Evolutionary conservation across 1,140 invertebrate species (phyloP).

Genomic region (Telenomus remus): DNA sequence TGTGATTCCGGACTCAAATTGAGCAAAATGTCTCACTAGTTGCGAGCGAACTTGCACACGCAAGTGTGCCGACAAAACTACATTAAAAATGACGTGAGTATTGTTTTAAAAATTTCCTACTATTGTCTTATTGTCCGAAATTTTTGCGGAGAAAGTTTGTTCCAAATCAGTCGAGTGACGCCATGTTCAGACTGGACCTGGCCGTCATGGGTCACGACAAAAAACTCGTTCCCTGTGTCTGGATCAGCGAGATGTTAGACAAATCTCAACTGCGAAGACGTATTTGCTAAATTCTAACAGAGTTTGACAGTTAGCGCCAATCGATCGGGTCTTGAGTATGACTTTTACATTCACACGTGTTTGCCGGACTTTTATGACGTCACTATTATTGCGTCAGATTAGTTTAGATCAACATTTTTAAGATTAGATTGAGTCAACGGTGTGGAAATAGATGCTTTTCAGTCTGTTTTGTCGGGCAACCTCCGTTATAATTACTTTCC

Average conservation of each 20-base stretch:
- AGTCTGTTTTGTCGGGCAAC: background rate
- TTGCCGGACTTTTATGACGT: background rate
- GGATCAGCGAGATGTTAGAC: background rate
- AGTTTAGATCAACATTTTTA: background rate
- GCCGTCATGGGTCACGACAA: too few relatives aligned
- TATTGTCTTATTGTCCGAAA: background rate
- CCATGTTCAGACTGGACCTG: background rate
- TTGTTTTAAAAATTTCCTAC: background rate
- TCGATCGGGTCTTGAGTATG: background rate
- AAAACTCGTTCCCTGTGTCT: background rate
- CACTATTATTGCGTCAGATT: conserved; percentile 21
- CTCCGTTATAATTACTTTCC: too few relatives aligned
- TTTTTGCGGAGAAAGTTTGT: background rate
- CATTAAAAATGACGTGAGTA: conserved; percentile 42
- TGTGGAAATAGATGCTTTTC: background rate
- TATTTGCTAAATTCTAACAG: background rate
- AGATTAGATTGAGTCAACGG: background rate
- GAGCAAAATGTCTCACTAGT: conserved; percentile 49
- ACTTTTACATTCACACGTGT: conserved; percentile 10
- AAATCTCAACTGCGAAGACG: background rate
- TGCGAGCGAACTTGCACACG: conserved; percentile 53
- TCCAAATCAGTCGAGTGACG: background rate
- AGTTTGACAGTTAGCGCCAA: background rate
- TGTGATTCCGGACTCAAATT: conserved; percentile 3
- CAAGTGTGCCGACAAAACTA: conserved; percentile 42